Evolutionary conservation across 1,140 invertebrate genomes (phyloP), one percentile per base, ranked within the genome.

Genomic region (Aphidius ervi): DNA sequence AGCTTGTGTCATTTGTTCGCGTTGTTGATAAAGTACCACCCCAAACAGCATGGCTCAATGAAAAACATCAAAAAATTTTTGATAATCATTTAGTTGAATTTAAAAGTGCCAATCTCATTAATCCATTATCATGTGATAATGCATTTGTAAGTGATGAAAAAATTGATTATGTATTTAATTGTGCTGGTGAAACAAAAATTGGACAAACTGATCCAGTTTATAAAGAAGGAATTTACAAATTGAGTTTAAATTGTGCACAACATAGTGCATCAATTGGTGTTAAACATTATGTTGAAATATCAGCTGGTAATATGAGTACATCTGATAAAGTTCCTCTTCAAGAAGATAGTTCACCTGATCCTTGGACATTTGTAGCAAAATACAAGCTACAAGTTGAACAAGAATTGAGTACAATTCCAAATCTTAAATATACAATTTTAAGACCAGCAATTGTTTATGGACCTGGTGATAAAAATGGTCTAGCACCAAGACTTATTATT

Each of bases 21-120:
- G 86, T 95, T 53, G 90, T 93, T 61, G 94, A 97, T 80, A 97
- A 96, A 82, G 93, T 94, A 16, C 93, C 92, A 39, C 93, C 93
- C 3, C 90, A 94, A 77, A 89, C 92, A 68, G 93, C 92, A 5
- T 97, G 93, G 88, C 77, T 97, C 6, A 94, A 93, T 74, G 75
- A 82, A 9, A 78, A 80, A 64, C 92, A 95, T 71, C 81, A 85
- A 54, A 82, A 85, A 69, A 76, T 85, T 45, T 94, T 94, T 77
- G 78, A 86, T 41, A 82, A 84, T 75, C 83, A 88, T 55, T 79
- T 86, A 70, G 86, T 97, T n/a, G 89, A 93, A 74, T 95, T 94
- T 73, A 88, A 86, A 77, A 95, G 93, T 82, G 90, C 91, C 45
- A 95, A 95, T 81, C 83, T 97, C 40, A 95, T 95, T 63, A 93